phyloP scores from a whole-genome alignment of 2,888 invertebrate species.

The Charanyca ferruginea region DNA sequence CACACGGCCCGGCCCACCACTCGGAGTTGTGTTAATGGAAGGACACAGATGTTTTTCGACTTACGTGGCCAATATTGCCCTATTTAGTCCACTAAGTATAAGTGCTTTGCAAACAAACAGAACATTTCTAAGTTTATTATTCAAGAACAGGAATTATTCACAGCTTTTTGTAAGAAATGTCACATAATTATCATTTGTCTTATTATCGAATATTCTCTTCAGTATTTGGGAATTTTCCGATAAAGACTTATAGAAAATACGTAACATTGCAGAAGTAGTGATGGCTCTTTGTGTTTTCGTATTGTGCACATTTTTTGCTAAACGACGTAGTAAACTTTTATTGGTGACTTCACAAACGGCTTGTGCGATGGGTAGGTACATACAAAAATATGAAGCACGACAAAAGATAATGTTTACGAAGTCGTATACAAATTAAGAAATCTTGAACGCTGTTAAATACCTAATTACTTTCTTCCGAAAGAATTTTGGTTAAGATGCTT shows the following conservation, averaged over 20 bases:
- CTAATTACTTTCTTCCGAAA: background rate
- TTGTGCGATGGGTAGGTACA: conserved; percentile 13
- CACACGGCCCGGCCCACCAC: conserved; percentile 33
- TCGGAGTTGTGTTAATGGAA: conserved; percentile 57
- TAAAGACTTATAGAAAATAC: conserved; percentile 20
- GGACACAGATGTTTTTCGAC: conserved; percentile 71
- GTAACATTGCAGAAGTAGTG: conserved; percentile 41
- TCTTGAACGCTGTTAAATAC: background rate
- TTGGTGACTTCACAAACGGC: conserved; percentile 45
- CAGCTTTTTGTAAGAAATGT: conserved; percentile 19
- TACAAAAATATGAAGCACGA: conserved; percentile 24
- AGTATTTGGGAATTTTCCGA: conserved; percentile 24
- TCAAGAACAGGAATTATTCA: conserved; percentile 45
- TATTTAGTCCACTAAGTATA: conserved; percentile 66
- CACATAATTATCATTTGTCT: conserved; percentile 23
- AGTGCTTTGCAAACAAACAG: conserved; percentile 57
- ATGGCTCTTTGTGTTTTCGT: conserved; percentile 48
- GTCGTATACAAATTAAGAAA: conserved; percentile 14
- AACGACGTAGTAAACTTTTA: conserved; percentile 53
- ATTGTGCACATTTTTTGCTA: conserved; percentile 44
- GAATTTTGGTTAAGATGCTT: background rate
- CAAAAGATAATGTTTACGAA: conserved; percentile 18
- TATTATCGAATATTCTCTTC: conserved; percentile 9
- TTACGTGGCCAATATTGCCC: conserved; percentile 69
- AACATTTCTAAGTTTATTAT: conserved; percentile 59